A percentile compares a stretch with the other conserved stretches of the same genome.
Evolutionary conservation across 2,888 invertebrate genomes (phyloP).

Genomic region (Homarus gammarus): DNA sequence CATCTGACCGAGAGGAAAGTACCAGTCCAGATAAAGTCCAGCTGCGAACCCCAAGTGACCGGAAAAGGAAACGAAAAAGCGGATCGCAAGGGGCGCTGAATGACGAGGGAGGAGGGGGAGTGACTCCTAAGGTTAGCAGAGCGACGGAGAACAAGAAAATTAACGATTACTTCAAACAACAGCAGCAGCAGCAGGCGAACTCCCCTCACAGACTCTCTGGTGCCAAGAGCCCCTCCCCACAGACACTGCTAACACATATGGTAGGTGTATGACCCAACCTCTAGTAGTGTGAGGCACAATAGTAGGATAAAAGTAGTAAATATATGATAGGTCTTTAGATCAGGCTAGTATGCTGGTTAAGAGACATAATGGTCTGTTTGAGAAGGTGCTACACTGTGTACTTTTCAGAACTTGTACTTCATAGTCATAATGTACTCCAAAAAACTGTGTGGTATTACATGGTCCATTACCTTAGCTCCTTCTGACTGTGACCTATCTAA

Average conservation of each 20-base stretch:
- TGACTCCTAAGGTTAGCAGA: conserved; percentile 64
- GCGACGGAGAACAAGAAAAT: conserved; percentile 71
- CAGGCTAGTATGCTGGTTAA: too few species aligned
- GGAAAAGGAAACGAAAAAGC: conserved; percentile 75
- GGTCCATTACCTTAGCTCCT: too few species aligned
- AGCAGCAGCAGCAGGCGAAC: conserved; percentile 63
- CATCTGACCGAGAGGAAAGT: conserved; percentile 74
- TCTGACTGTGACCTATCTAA: too few species aligned
- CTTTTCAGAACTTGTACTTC: too few species aligned
- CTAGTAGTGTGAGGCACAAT: not conserved
- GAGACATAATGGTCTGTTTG: too few species aligned
- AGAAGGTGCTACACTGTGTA: too few species aligned
- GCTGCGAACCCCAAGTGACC: conserved; percentile 69
- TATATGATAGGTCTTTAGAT: not conserved
- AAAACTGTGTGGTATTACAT: too few species aligned
- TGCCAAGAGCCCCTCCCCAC: conserved; percentile 90
- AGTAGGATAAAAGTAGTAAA: not conserved
- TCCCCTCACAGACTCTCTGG: conserved; percentile 79
- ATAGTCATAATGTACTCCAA: too few species aligned
- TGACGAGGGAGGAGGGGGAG: conserved; percentile 72
- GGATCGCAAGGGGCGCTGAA: conserved; percentile 53
- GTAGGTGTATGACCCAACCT: conserved; percentile 27
- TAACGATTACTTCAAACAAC: conserved; percentile 75
- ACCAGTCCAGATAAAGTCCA: conserved; percentile 78
- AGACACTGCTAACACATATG: conserved; percentile 78